Evolutionary conservation across 2,888 invertebrate species (phyloP).

Genomic region (Sinhomidia bicolor): DNA sequence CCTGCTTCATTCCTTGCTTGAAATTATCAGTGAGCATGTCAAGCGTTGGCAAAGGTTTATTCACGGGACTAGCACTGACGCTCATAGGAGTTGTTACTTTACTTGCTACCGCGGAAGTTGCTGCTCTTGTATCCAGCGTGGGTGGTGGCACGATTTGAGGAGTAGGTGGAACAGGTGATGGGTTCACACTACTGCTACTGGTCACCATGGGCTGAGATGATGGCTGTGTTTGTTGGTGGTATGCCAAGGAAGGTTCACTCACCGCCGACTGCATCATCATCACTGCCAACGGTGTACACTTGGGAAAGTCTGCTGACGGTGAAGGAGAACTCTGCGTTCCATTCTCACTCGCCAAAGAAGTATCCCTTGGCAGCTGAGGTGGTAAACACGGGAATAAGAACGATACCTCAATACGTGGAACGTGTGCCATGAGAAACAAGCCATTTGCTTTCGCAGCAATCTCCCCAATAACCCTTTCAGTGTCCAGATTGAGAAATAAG

Average conservation of each 20-base stretch:
- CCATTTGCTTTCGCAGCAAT: constrained; percentile 81
- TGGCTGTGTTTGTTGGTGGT: neutral
- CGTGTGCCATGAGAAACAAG: constrained; percentile 76
- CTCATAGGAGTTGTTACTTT: constrained; percentile 45
- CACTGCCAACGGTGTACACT: constrained; percentile 46
- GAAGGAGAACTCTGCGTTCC: constrained; percentile 61
- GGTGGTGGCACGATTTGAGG: constrained; percentile 35
- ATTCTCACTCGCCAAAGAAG: constrained; percentile 61
- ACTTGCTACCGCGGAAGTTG: neutral
- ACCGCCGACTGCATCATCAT: constrained; percentile 68
- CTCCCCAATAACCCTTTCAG: constrained; percentile 86
- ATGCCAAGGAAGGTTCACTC: constrained; percentile 50
- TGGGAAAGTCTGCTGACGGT: constrained; percentile 63
- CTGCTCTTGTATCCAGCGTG: constrained; percentile 35
- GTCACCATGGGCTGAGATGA: neutral
- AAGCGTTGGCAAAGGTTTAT: constrained; percentile 66
- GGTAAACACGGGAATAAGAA: constrained; percentile 77
- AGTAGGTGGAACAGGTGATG: neutral
- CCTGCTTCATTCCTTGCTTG: constrained; percentile 77
- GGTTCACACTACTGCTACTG: neutral
- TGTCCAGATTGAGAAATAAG: constrained; percentile 90
- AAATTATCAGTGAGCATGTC: constrained; percentile 75
- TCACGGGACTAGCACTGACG: constrained; percentile 66
- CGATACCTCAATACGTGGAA: constrained; percentile 79
- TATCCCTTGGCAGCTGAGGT: constrained; percentile 66